Base-by-base conservation (phyloP, 2,797 vertebrate genomes). In the Gouania willdenowi region DNA sequence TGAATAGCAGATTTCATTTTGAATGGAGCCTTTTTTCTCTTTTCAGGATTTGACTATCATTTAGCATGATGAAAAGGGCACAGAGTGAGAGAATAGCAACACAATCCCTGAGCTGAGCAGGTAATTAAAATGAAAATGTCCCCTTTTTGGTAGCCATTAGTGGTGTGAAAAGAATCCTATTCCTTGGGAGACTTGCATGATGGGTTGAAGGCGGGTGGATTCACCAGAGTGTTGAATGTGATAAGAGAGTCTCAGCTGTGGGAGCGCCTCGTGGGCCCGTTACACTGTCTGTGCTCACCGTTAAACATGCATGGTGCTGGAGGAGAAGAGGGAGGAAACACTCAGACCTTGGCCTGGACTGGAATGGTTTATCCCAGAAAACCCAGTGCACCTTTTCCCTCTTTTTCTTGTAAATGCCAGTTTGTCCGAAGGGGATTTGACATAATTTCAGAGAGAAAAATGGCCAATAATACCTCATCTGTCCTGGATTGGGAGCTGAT, bases 81-180 rank as follows among this genome's bases (percentile, higher is more conserved):
- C 37, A 24, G 53, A 69, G 50, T 48, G 52, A 38, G 76, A 70
- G 67, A 71, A 79, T 70, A 66, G 61, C 48, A 51, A 73, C 71
- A 65, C 66, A 78, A 63, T 78, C 70, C 83, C 78, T 17, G 82
- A 84, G 78, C 65, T 71, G 74, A 77, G 69, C 55, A 46, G 70
- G 69, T 83, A 86, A 88, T 89, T 87, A 86, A 87, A 89, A 86
- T 68, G 43, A 80, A 89, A 89, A 84, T 59, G 72, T 77, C 85
- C 72, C 69, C 61, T 69, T 84, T 83, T 85, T 81, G 79, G 75
- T 70, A 70, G 85, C 82, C 78, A 85, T 88, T 86, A 86, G 72
- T 30, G 19, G 59, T 58, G 77, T 85, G 84, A 87, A 87, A 81
- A 60, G 77, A 81, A 79, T 74, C 61, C 59, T 56, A 66, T 71